phyloP scores from a whole-genome alignment of 2,113 vertebrate species.

The Phrynosoma blainvillii region DNA sequence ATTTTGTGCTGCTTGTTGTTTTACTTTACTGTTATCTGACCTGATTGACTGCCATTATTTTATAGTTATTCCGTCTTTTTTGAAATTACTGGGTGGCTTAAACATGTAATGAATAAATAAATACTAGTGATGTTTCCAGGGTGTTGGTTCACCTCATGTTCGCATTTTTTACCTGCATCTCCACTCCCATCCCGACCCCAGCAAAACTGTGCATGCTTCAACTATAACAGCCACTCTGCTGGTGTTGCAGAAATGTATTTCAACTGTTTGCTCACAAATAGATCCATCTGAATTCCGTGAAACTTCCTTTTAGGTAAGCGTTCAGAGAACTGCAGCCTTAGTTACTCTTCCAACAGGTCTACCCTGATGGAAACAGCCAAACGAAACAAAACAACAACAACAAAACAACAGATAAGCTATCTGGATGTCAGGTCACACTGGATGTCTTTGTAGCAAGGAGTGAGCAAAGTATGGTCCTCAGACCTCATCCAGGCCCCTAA shows the following conservation, averaged over 20 bases:
- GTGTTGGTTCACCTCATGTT: too few relatives aligned
- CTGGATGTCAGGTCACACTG: neutral
- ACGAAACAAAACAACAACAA: neutral
- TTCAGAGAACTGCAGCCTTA: too few relatives aligned
- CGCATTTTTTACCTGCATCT: too few relatives aligned
- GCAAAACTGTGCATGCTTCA: neutral
- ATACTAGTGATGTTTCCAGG: neutral
- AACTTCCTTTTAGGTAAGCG: too few relatives aligned
- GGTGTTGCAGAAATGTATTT: neutral
- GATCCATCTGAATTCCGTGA: too few relatives aligned
- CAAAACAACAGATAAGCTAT: neutral
- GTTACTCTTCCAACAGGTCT: neutral
- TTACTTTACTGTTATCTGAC: neutral
- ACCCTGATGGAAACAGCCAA: neutral
- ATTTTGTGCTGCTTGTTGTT: neutral
- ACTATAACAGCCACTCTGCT: neutral
- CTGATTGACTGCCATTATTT: neutral
- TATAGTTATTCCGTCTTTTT: neutral
- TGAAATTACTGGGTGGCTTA: neutral
- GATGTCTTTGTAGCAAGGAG: too few relatives aligned
- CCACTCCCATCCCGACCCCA: too few relatives aligned
- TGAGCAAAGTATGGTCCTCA: too few relatives aligned
- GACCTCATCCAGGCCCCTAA: too few relatives aligned
- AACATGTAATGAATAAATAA: neutral
- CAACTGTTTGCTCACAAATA: neutral